Base-by-base conservation (phyloP, 2,888 invertebrate genomes). In the Synergus japonicus region DNA sequence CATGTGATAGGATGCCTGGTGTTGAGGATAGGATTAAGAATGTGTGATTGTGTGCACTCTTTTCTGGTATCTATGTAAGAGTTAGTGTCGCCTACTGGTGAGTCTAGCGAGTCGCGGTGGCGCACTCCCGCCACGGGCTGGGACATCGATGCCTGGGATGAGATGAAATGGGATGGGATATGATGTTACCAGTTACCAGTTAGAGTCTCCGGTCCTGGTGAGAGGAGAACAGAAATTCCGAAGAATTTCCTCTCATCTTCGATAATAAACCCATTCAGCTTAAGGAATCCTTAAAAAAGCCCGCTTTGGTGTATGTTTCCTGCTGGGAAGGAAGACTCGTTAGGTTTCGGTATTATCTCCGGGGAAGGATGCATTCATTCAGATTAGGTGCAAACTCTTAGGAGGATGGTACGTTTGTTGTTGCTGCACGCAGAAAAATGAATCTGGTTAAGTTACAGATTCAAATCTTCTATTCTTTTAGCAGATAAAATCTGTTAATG, bases 1-100 rank as follows among this genome's bases (percentile, higher is more conserved):
- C 84, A 84, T 83, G 84, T 84, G 85, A 84, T 83, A 79, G 82
- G 81, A 78, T 73, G 54, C 54, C 37, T 37, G 54, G 54, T 49
- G 73, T 73, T 54, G 60, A 37, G n/a, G 44, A 43, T 67, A 67
- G 67, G n/a, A 44, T 67, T 67, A 41, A 44, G 44, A 18, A 5
- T 46, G 18, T 54, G 41, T 54, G 37, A 29, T 37, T 8, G 73
- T 73, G 43, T 46, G 15, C 37, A 54, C 54, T 69, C 13, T 69
- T 49, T 69, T 22, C 54, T 67, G 41, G n/a, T 67, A 41, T 63
- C 44, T 60, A 37, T 76, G 76, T 76, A 43, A 18, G 76, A 29
- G 64, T 49, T 73, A 54, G 73, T 73, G 73, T 73, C 46, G 64
- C 63, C 65, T 77, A 64, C 46, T 65, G 77, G 77, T 37, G 46